These are phyloP conservation scores for Macquaria ambigua DNA, from an alignment of 2,113 vertebrate genomes.

Conservation along the genomic window DNA sequence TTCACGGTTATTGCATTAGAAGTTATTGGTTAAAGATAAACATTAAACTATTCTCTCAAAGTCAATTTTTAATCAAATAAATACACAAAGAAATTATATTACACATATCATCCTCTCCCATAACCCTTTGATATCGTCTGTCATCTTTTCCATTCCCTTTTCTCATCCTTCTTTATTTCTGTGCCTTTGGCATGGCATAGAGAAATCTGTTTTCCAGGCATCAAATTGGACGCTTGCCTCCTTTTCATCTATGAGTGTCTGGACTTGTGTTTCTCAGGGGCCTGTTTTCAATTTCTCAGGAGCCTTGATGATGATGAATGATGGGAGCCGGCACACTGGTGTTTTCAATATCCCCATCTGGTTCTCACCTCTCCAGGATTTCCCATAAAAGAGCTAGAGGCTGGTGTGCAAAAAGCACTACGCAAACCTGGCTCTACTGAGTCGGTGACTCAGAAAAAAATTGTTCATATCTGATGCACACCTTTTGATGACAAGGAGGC, in stretches of 20 bases:
- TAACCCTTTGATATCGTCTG: slow-evolving; percentile 58
- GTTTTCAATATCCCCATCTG: slow-evolving; percentile 83
- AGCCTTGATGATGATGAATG: slow-evolving; percentile 83
- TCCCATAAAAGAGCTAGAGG: slow-evolving; percentile 75
- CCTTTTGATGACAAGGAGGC: slow-evolving; percentile 35
- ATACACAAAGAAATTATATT: slow-evolving; percentile 36
- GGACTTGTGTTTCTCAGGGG: slow-evolving; percentile 76
- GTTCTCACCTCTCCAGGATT: slow-evolving; percentile 83
- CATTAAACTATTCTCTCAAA: slow-evolving; percentile 17
- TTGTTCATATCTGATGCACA: slow-evolving; percentile 2
- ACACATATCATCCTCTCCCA: slow-evolving; percentile 37
- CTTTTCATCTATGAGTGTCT: slow-evolving; percentile 81
- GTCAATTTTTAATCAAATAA: slow-evolving; percentile 41
- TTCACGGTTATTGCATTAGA: slow-evolving; percentile 18
- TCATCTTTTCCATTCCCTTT: slow-evolving; percentile 77
- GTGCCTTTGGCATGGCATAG: slow-evolving; percentile 58
- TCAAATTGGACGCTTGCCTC: slow-evolving; percentile 80
- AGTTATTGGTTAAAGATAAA: slow-evolving; percentile 38
- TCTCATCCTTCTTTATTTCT: slow-evolving; percentile 66
- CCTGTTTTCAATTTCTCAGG: slow-evolving; percentile 84
- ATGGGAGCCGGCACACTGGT: slow-evolving; percentile 75
- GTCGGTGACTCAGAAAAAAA: slow-evolving; percentile 1
- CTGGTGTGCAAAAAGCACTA: slow-evolving; percentile 54
- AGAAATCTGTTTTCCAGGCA: slow-evolving; percentile 82
- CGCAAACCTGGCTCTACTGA: slow-evolving; percentile 40